These are phyloP conservation scores for Epizoanthus stellaris DNA, from an alignment of 92 coral and sea anemone species.

Conservation along the genomic window DNA sequence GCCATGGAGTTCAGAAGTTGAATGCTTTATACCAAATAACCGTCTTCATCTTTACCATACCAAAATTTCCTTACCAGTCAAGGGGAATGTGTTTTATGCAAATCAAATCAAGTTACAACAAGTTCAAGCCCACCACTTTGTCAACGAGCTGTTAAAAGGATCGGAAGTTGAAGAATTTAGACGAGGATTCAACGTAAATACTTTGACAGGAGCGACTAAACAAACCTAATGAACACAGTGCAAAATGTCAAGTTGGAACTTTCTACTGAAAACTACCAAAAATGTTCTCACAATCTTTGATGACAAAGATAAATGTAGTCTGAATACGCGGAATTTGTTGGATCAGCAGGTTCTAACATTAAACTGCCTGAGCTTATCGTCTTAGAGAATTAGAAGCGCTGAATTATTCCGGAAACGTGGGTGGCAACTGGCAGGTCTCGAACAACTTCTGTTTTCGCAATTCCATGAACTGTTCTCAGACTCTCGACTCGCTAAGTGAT, in stretches of 20 bases:
- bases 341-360: not conserved
- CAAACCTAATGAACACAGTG: not conserved
- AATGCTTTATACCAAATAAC: too few species aligned
- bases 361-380: not conserved
- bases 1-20: too few species aligned
- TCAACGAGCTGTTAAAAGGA: not conserved
- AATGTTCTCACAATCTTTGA: not conserved
- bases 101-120: not conserved
- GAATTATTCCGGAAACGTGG: slow-evolving; percentile 6
- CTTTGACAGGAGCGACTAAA: slow-evolving; percentile 18
- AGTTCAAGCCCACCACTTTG: not conserved
- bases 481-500: not conserved
- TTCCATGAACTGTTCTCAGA: not conserved
- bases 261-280: not conserved
- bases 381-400: slow-evolving; percentile 2
- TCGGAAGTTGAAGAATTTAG: slow-evolving; percentile 34
- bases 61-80: too few species aligned
- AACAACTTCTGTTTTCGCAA: not conserved
- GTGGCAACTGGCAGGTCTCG: not conserved
- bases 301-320: too few species aligned
- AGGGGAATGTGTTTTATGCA: not conserved
- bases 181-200: slow-evolving; percentile 16
- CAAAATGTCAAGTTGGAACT: not conserved
- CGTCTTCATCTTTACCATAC: too few species aligned
- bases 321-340: not conserved